phyloP scores from a whole-genome alignment of 1,140 invertebrate genomes.

The Drosophila auraria region DNA sequence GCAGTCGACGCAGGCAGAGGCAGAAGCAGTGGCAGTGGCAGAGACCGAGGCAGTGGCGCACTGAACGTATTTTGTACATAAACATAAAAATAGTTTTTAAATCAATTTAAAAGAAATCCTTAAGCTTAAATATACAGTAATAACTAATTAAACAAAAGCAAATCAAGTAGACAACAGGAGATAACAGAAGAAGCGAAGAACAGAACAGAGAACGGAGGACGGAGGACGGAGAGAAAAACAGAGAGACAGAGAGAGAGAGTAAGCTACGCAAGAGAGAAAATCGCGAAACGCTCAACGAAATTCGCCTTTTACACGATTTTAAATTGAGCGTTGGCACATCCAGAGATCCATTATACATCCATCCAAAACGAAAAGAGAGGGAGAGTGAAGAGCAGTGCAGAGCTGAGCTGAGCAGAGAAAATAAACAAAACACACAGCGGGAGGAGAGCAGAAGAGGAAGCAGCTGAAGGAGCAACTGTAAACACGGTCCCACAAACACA shows the following conservation, averaged over 20 bases:
- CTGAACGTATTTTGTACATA: conserved; percentile 51
- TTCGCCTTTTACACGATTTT: conserved; percentile 80
- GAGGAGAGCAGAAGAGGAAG: conserved; percentile 7
- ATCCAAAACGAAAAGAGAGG: conserved; percentile 31
- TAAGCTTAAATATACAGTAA: conserved; percentile 55
- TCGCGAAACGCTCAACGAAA: conserved; percentile 62
- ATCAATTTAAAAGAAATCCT: conserved; percentile 53
- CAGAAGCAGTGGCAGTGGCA: conserved; percentile 21
- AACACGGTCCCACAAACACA: conserved; percentile 29
- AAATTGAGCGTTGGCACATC: conserved; percentile 56
- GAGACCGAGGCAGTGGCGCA: conserved; percentile 30
- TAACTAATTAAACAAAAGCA: conserved; percentile 31
- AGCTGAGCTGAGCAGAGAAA: conserved; percentile 15
- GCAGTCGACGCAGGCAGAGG: conserved; percentile 16
- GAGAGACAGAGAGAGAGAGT: conserved; percentile 8
- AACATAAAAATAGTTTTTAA: conserved; percentile 66
- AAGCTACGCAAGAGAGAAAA: conserved; percentile 22
- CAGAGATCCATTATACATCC: conserved; percentile 47
- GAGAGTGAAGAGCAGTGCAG: conserved; percentile 3
- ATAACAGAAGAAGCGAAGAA: conserved; percentile 4
- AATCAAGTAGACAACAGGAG: conserved; percentile 23
- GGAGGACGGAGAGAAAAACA: conserved; percentile 13
- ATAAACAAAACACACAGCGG: conserved; percentile 37
- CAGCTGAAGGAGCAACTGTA: conserved; percentile 41
- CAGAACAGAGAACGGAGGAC: conserved; percentile 5